Evolutionary conservation across 2,888 invertebrate species (phyloP).

Genomic region (Dichetophora obliterata): DNA sequence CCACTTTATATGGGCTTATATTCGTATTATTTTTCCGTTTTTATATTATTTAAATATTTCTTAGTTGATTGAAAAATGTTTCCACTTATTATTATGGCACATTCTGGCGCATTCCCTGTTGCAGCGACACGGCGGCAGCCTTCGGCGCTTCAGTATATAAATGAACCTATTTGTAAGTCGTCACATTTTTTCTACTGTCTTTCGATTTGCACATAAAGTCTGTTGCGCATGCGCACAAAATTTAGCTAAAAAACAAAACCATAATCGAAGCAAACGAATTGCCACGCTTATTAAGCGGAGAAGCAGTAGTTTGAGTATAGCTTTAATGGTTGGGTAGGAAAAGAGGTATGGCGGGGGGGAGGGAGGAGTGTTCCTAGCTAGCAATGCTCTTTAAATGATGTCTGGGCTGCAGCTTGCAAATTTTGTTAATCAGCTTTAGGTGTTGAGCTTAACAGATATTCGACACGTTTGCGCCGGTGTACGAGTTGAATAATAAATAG

Average conservation of each 20-base stretch:
- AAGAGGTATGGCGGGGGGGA: no score
- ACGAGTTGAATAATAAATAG: slow-evolving; percentile 52
- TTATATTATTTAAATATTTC: background rate
- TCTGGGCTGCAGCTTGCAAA: slow-evolving; percentile 26
- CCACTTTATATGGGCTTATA: slow-evolving; percentile 6
- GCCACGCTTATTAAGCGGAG: slow-evolving; percentile 11
- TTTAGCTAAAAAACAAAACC: background rate
- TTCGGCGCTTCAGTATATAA: slow-evolving; percentile 20
- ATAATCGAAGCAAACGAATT: slow-evolving; percentile 18
- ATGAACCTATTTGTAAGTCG: slow-evolving; percentile 28
- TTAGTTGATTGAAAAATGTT: slow-evolving; percentile 33
- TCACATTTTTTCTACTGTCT: background rate
- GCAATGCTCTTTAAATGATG: background rate
- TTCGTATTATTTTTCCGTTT: no score
- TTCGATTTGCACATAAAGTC: slow-evolving; percentile 5
- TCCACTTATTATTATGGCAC: slow-evolving; percentile 28
- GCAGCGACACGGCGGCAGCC: background rate
- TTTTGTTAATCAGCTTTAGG: slow-evolving; percentile 51
- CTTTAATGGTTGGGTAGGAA: background rate
- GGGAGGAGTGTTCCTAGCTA: no score
- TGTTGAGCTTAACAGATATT: slow-evolving; percentile 49
- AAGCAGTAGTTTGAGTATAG: background rate
- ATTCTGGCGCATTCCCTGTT: slow-evolving; percentile 5
- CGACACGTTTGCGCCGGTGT: slow-evolving; percentile 49
- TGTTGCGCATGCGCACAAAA: slow-evolving; percentile 15